Evolutionary conservation across 2,113 vertebrate genomes (phyloP), one percentile per base, ranked within the genome.

Genomic region (Labeo catla): DNA sequence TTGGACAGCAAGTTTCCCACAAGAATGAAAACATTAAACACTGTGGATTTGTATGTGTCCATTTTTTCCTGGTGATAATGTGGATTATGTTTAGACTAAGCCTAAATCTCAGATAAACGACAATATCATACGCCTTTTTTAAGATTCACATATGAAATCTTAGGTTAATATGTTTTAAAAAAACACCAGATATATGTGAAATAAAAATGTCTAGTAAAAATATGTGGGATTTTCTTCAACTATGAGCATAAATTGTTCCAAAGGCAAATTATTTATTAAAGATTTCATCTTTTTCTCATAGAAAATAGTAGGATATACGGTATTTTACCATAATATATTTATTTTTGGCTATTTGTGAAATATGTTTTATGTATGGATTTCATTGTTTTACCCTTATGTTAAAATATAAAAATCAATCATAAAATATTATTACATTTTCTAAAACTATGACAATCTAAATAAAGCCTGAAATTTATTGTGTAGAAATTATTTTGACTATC

Each of bases 11-110:
- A 39, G 81, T 70, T 83, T 83, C 81, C 65, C 65, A 36, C 28
- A 70, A 83, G 81, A 83, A 83, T n/a, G 65, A 70, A 70, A 83
- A 83, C 49, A 83, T 83, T 82, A 70, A 70, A 83, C 81, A 70
- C 8, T 70, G 45, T 70, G 21, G 47, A 70, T 83, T 36, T 36
- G 65, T 47, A 12, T 70, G 49, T 6, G 28, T 77, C 28, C 76
- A 21, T 28, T 39, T 28, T 11, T 39, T 15, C 4, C 65, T 70
- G 65, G 16, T 50, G 79, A 66, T 81, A 47, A 28, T 50, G 45
- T 9, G 61, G 23, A 66, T 50, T 81, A 36, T 82, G 80, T 66
- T 82, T 82, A 68, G 80, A 36, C 80, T 82, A 81, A 65, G n/a
- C 13, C 12, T 65, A 82, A 68, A 82, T 82, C 61, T 66, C 43